These are phyloP conservation scores for Caretta caretta DNA, from an alignment of 2,113 vertebrate genomes.

Conservation along the genomic window DNA sequence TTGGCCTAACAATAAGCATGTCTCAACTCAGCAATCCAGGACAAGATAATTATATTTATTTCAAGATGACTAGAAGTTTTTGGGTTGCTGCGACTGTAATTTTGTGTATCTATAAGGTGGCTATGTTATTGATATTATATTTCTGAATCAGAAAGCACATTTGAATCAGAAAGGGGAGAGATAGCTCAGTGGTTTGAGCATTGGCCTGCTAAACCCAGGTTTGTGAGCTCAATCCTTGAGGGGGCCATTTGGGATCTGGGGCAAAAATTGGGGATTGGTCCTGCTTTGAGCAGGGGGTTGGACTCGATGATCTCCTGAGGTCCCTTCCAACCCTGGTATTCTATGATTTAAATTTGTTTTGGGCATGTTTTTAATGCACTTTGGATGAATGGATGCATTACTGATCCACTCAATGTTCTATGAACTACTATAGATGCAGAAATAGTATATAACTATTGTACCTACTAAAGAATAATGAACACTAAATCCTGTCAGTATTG, in stretches of 20 bases:
- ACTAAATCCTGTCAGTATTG: background rate
- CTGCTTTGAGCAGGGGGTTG: no score
- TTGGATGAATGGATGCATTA: background rate
- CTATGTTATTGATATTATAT: background rate
- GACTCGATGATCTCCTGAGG: no score
- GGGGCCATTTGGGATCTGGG: no score
- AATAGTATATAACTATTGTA: background rate
- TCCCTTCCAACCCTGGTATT: no score
- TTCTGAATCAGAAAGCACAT: background rate
- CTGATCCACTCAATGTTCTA: background rate
- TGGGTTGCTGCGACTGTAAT: background rate
- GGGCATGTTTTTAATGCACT: background rate
- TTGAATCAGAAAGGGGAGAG: no score
- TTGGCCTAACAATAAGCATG: background rate
- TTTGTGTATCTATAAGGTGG: background rate
- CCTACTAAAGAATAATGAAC: background rate
- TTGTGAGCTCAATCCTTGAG: no score
- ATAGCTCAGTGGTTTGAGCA: no score
- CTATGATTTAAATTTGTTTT: background rate
- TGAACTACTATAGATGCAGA: background rate
- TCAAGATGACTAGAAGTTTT: background rate
- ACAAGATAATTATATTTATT: background rate
- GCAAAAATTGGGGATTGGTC: no score
- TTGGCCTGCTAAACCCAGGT: no score
- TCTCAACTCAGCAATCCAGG: background rate